A percentile compares a stretch with the other conserved stretches of the same genome.
These are phyloP conservation scores for Mantis religiosa DNA, from an alignment of 2,888 invertebrate species.

Conservation along the genomic window DNA sequence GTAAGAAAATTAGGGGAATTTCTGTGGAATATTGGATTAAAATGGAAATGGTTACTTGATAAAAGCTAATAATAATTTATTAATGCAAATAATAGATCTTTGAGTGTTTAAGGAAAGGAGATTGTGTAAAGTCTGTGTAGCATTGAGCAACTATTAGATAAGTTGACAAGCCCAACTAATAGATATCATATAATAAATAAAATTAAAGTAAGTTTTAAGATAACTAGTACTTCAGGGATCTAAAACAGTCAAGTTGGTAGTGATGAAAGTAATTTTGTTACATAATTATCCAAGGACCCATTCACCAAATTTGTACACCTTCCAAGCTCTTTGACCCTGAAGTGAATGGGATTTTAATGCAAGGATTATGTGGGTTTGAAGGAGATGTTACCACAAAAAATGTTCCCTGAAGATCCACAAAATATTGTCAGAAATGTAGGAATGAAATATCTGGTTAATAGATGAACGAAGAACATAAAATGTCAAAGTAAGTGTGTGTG, in stretches of 20 bases:
- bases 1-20: too few species aligned
- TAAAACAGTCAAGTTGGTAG: conserved; percentile 30
- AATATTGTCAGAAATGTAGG: neutral
- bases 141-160: too few species aligned
- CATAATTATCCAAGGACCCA: conserved; percentile 35
- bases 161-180: too few species aligned
- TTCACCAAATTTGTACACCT: conserved; percentile 1
- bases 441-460: neutral
- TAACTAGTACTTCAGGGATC: conserved; percentile 35
- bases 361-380: neutral
- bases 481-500: neutral
- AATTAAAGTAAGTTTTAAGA: too few species aligned
- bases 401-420: neutral
- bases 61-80: too few species aligned
- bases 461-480: neutral
- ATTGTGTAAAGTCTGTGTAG: too few species aligned
- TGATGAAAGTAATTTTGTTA: conserved; percentile 32
- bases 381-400: neutral
- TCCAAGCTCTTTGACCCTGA: neutral
- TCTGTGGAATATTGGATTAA: too few species aligned
- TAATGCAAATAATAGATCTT: too few species aligned
- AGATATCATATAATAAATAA: too few species aligned
- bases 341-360: neutral
- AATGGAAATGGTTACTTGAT: too few species aligned
- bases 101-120: too few species aligned